phyloP scores from a whole-genome alignment of 2,797 vertebrate genomes.

The Cephalopachus bancanus region DNA sequence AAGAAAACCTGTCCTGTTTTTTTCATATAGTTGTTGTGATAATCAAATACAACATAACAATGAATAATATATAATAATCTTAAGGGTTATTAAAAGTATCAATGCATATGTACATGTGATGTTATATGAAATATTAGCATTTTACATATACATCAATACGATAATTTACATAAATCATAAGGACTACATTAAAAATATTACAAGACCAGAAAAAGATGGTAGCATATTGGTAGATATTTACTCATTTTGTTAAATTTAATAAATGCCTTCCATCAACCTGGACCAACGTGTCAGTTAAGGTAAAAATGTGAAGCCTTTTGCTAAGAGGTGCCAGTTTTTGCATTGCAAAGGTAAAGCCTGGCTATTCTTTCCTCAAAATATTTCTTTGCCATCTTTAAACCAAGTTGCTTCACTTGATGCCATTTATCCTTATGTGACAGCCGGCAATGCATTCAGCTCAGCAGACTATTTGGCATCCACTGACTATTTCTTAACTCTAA shows the following conservation, averaged over 20 bases:
- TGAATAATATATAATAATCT: neutral
- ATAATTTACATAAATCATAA: neutral
- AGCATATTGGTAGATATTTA: neutral
- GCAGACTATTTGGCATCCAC: neutral
- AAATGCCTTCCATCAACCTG: neutral
- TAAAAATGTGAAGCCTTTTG: neutral
- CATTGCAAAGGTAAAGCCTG: neutral
- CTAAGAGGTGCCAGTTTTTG: neutral
- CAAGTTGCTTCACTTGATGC: neutral
- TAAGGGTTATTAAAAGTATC: neutral
- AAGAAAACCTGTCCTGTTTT: constrained; percentile 29
- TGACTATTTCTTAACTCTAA: neutral
- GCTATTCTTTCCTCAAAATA: neutral
- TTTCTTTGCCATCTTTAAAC: constrained; percentile 16
- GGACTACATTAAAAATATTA: neutral
- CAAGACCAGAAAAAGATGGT: neutral
- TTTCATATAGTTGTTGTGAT: neutral
- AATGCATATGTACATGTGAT: neutral
- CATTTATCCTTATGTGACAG: neutral
- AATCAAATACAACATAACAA: neutral
- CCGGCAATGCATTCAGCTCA: neutral
- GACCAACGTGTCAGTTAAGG: neutral
- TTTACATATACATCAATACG: neutral
- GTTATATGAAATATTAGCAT: neutral
- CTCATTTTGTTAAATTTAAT: constrained; percentile 3